These are phyloP conservation scores for Xylota sylvarum DNA, from an alignment of 2,888 invertebrate genomes.

Conservation along the genomic window DNA sequence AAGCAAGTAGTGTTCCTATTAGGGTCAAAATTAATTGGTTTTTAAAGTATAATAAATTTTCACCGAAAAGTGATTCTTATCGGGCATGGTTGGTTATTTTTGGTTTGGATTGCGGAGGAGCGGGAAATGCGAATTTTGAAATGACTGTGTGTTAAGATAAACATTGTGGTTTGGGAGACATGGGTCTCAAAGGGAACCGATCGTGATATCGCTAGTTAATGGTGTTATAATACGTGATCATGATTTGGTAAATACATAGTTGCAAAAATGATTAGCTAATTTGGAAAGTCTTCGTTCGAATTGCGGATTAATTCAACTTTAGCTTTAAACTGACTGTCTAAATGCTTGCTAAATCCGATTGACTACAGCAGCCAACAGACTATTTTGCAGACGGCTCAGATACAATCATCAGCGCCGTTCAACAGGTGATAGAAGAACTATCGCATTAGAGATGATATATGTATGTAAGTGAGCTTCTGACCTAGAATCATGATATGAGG, in stretches of 20 bases:
- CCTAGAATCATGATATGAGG: too few species aligned
- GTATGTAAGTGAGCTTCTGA: too few species aligned
- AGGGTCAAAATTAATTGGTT: slow-evolving; percentile 71
- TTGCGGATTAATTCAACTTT: too few species aligned
- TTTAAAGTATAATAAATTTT: slow-evolving; percentile 68
- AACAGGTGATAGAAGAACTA: too few species aligned
- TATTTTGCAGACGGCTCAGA: too few species aligned
- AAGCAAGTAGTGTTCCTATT: slow-evolving; percentile 53
- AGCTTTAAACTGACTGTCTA: too few species aligned
- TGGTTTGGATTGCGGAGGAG: neutral
- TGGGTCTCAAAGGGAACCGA: slow-evolving; percentile 27
- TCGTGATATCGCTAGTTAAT: neutral
- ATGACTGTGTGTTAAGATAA: neutral
- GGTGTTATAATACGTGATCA: slow-evolving; percentile 9
- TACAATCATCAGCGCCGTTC: too few species aligned
- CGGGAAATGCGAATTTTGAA: slow-evolving; percentile 49
- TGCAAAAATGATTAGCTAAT: neutral
- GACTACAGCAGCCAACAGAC: too few species aligned
- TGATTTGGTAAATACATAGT: neutral
- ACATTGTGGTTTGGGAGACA: neutral
- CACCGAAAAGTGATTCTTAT: slow-evolving; percentile 67
- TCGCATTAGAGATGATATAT: too few species aligned
- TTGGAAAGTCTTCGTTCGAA: neutral
- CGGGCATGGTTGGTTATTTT: slow-evolving; percentile 22
- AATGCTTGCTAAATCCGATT: too few species aligned